These are phyloP conservation scores for Actinostola sp. DNA, from an alignment of 92 coral and sea anemone species.

Conservation along the genomic window DNA sequence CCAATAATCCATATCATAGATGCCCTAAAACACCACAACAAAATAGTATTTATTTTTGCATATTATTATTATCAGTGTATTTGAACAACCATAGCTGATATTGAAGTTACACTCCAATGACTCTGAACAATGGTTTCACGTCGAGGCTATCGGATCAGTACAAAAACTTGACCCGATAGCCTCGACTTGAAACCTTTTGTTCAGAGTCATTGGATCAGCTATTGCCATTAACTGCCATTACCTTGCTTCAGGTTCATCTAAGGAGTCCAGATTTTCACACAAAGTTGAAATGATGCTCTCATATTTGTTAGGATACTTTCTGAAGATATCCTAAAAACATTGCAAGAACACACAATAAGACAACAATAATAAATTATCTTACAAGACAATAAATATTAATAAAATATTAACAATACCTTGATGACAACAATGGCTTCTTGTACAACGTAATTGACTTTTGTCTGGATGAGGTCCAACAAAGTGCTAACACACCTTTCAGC, in stretches of 20 bases:
- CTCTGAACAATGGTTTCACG: no score
- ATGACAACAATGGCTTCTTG: constrained; percentile 99
- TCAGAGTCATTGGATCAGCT: no score
- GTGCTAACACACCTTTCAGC: constrained; percentile 99
- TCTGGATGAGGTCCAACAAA: constrained; percentile 90
- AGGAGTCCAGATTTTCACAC: constrained; percentile 98
- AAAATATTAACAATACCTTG: constrained; percentile 66
- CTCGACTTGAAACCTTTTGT: no score
- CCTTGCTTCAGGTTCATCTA: constrained; percentile 99
- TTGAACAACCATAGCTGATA: no score
- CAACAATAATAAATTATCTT: background rate
- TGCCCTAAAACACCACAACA: constrained; percentile 66
- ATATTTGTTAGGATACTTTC: constrained; percentile 97
- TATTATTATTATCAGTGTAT: background rate
- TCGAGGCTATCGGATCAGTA: no score
- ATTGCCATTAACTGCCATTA: constrained; percentile 24
- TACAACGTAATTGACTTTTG: constrained; percentile 98
- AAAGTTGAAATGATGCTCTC: constrained; percentile 97
- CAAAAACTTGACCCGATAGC: no score
- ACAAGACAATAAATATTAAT: background rate
- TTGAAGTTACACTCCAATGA: no score
- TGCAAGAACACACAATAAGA: background rate
- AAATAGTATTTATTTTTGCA: background rate
- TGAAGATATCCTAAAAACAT: constrained; percentile 83
- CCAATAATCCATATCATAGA: constrained; percentile 99